phyloP scores from a whole-genome alignment of 1,140 invertebrate genomes.

The Euura lappo region DNA sequence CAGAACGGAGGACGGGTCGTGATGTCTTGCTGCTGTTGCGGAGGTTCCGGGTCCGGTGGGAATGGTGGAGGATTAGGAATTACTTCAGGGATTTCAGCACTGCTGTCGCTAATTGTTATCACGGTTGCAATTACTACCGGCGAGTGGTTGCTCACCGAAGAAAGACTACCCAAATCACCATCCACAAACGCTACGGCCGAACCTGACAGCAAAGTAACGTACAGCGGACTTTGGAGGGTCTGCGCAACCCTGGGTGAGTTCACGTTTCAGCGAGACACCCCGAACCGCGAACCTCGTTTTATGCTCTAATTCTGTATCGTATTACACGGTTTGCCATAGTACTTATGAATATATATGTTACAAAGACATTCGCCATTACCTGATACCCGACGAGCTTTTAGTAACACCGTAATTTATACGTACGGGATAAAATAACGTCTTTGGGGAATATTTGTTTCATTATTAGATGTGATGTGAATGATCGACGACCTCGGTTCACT shows the following conservation, averaged over 20 bases:
- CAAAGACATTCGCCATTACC: too few relatives aligned
- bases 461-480: too few relatives aligned
- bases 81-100: constrained; percentile 55
- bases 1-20: constrained; percentile 24
- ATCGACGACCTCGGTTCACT: too few relatives aligned
- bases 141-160: constrained; percentile 66
- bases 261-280: too few relatives aligned
- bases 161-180: constrained; percentile 61
- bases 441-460: too few relatives aligned
- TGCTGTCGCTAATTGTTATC: constrained; percentile 63
- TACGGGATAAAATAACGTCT: too few relatives aligned
- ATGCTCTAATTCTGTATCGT: too few relatives aligned
- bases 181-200: constrained; percentile 44
- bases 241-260: constrained; percentile 55
- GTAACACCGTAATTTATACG: too few relatives aligned
- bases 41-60: constrained; percentile 27
- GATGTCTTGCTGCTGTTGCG: constrained; percentile 51
- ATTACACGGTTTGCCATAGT: too few relatives aligned
- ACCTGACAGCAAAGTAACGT: constrained; percentile 52
- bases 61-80: constrained; percentile 37
- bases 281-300: too few relatives aligned
- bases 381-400: too few relatives aligned
- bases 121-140: constrained; percentile 64
- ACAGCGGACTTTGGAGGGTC: constrained; percentile 55
- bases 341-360: too few relatives aligned